A percentile compares a stretch with the other conserved stretches of the same genome.
Conservation (phyloP, 1,140 invertebrate species). For the Idris sp. region DNA sequence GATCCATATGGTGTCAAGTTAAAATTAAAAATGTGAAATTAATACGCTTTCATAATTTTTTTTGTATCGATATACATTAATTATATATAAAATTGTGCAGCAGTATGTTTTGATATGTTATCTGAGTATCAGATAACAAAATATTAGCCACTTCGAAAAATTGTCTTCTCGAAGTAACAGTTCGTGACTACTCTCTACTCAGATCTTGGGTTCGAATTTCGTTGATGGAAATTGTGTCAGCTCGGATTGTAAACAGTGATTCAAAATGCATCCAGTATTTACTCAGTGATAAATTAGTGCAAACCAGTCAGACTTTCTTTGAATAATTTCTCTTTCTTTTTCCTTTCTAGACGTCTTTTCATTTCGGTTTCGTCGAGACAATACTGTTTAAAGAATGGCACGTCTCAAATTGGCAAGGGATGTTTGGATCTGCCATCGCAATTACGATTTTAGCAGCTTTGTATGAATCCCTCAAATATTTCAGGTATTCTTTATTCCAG, state of each 20-base stretch:
- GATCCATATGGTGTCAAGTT: no score
- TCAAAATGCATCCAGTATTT: constrained; percentile 49
- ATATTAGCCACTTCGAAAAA: constrained; percentile 34
- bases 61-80: no score
- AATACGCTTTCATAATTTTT: no score
- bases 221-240: neutral
- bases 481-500: no score
- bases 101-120: constrained; percentile 40
- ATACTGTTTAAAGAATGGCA: constrained; percentile 72
- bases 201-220: constrained; percentile 7
- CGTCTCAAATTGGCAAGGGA: constrained; percentile 63
- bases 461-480: constrained; percentile 74
- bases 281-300: neutral
- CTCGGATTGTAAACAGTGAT: neutral
- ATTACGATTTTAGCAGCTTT: constrained; percentile 67
- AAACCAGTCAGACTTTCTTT: neutral
- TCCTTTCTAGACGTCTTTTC: constrained; percentile 71
- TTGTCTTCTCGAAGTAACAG: constrained; percentile 27
- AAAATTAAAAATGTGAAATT: no score
- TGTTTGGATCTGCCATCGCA: constrained; percentile 69
- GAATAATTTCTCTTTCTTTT: constrained; percentile 8
- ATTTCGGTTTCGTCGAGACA: constrained; percentile 69
- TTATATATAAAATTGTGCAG: constrained; percentile 24
- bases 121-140: constrained; percentile 49
- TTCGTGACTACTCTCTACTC: constrained; percentile 2